Base-by-base conservation (phyloP, 2,888 invertebrate genomes). In the Eugnorisma glareosa region DNA sequence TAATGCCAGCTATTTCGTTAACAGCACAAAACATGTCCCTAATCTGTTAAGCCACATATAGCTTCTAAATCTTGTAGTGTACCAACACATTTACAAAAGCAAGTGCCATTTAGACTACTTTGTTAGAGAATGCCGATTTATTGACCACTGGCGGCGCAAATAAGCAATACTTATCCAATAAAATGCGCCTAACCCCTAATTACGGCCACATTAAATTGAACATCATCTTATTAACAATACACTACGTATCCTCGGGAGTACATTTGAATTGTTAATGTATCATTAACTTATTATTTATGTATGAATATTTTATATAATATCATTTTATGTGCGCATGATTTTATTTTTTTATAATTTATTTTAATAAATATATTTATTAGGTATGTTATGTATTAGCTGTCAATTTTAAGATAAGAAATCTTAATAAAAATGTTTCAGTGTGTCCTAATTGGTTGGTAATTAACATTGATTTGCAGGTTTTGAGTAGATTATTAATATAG, bases 121-220 rank as follows among this genome's bases (percentile, higher is more conserved):
- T 90, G 85, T 87, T 83, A 86, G 77, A 86, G 75, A 82, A 86
- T 83, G 85, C 84, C 85, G 90, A 89, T 92, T 93, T 93, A 93
- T 93, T 91, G 88, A 84, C 88, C 84, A 87, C 86, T 83, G 88
- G 89, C 86, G 85, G 86, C 82, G 88, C 89, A 89, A 86, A 88
- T 87, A 87, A 85, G 84, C 85, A 88, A 89, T 88, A 85, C 89
- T 90, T 90, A 91, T 89, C 90, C 86, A 91, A 93, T 93, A 92
- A 92, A 93, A 90, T 87, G 75, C 75, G 85, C 88, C 84, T 84
- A 88, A 92, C 90, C 93, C 89, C 90, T 92, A 90, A 94, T 94
- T 92, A 93, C 81, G 77, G 54, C 69, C 80, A 87, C 90, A 91
- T 94, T 93, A 94, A 92, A 91, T 88, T 89, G 85, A 84, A 88